Evolutionary conservation across 2,888 invertebrate genomes (phyloP).

Genomic region (Amiota mariae): DNA sequence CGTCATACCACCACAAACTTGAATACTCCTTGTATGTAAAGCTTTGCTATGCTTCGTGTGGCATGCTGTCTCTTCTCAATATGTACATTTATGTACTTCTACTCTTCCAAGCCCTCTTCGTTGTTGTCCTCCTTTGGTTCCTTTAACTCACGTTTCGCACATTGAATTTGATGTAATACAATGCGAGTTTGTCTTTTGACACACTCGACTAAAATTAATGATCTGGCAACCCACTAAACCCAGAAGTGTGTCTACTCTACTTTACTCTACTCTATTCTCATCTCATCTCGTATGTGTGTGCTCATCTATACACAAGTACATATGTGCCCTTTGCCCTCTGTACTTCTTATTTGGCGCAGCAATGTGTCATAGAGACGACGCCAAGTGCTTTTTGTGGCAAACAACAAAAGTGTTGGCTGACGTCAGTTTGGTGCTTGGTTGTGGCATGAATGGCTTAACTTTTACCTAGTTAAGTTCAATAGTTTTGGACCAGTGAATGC

Average conservation of each 20-base stretch:
- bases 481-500: background rate
- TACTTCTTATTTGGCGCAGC: background rate
- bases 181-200: constrained; percentile 47
- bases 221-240: constrained; percentile 47
- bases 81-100: too few relatives aligned
- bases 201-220: constrained; percentile 58
- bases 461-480: constrained; percentile 23
- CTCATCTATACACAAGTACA: background rate
- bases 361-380: constrained; percentile 4
- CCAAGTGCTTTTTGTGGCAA: constrained; percentile 31
- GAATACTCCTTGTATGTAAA: background rate
- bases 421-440: constrained; percentile 3
- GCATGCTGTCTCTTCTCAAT: background rate
- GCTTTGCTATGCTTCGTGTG: background rate
- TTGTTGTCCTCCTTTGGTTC: background rate
- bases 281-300: background rate
- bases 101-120: too few relatives aligned
- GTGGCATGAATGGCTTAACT: constrained; percentile 16
- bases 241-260: constrained; percentile 29
- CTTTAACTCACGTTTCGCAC: background rate
- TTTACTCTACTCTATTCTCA: too few relatives aligned
- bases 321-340: background rate
- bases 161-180: constrained; percentile 49
- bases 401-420: constrained; percentile 16
- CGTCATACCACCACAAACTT: background rate